These are phyloP conservation scores for Folsomia manolachei DNA, from an alignment of 2,888 invertebrate genomes.

Conservation along the genomic window DNA sequence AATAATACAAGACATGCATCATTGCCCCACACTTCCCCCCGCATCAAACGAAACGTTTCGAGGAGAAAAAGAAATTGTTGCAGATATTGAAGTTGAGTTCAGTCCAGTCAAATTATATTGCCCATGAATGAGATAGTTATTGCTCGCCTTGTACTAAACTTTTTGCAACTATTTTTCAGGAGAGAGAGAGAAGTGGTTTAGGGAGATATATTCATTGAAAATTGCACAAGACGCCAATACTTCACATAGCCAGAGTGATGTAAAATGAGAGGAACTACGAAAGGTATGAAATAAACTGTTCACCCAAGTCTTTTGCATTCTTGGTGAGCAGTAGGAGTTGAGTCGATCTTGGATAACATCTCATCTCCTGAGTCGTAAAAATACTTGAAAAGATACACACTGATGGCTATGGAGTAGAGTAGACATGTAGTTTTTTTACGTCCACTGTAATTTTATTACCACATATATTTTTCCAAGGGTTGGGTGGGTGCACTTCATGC, in stretches of 20 bases:
- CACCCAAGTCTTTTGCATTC: not conserved
- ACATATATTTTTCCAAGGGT: constrained; percentile 18
- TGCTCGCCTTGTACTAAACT: not conserved
- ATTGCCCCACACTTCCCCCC: not conserved
- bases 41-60: not conserved
- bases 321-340: not conserved
- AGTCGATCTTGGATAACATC: constrained; percentile 17
- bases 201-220: not conserved
- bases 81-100: not conserved
- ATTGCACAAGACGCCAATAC: not conserved
- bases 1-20: not conserved
- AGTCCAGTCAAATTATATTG: constrained; percentile 2
- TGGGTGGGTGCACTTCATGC: constrained; percentile 11
- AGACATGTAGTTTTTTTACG: constrained; percentile 13
- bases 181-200: not conserved
- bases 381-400: constrained; percentile 1
- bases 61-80: not conserved
- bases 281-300: not conserved
- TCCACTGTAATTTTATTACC: constrained; percentile 18
- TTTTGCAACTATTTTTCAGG: not conserved
- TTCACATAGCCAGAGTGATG: too few relatives aligned
- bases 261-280: too few relatives aligned
- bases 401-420: constrained; percentile 10
- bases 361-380: constrained; percentile 12
- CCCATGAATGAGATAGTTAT: constrained; percentile 7